These are phyloP conservation scores for Cyclura pinguis DNA, from an alignment of 2,797 vertebrate genomes.

Conservation along the genomic window DNA sequence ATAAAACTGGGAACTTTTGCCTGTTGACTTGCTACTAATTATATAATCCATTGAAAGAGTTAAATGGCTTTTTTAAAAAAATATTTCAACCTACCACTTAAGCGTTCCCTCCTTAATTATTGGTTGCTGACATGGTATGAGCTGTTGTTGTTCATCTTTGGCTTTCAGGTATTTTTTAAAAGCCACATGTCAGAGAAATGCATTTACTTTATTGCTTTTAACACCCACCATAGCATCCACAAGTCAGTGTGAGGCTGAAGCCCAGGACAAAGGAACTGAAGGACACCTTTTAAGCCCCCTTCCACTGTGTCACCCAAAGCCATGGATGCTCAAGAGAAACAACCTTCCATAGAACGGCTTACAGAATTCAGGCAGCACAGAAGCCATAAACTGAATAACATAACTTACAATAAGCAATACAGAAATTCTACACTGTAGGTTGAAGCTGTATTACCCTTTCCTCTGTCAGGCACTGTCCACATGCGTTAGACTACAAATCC, in stretches of 20 bases:
- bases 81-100: constrained; percentile 63
- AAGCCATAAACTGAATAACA: too few relatives aligned
- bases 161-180: constrained; percentile 45
- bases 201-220: constrained; percentile 48
- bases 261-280: constrained; percentile 26
- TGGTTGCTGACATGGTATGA: constrained; percentile 68
- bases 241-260: constrained; percentile 47
- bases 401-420: too few relatives aligned
- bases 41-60: constrained; percentile 61
- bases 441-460: too few relatives aligned
- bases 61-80: constrained; percentile 54
- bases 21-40: not conserved
- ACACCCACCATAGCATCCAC: constrained; percentile 60
- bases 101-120: constrained; percentile 73
- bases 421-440: too few relatives aligned
- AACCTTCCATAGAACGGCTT: not conserved
- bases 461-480: too few relatives aligned
- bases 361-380: not conserved
- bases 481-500: too few relatives aligned
- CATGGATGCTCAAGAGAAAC: not conserved
- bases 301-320: not conserved
- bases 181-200: constrained; percentile 66
- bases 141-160: constrained; percentile 63
- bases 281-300: constrained; percentile 21
- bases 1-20: not conserved